These are phyloP conservation scores for Zhengitettix transpicula DNA, from an alignment of 2,888 invertebrate genomes.

Conservation along the genomic window DNA sequence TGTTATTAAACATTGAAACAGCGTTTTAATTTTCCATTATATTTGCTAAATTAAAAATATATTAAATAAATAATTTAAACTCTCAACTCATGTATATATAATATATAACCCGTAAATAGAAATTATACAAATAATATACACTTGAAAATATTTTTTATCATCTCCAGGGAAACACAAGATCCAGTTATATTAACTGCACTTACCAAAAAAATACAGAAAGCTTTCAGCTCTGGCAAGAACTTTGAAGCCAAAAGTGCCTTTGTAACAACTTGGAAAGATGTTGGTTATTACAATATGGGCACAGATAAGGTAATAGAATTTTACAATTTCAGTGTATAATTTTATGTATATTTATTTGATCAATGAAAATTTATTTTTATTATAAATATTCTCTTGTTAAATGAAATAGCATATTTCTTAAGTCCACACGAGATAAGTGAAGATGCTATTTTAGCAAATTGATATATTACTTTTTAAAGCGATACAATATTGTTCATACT, in stretches of 20 bases:
- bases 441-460: too few species aligned
- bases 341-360: too few species aligned
- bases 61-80: neutral
- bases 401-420: too few species aligned
- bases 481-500: too few species aligned
- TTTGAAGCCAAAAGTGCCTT: slow-evolving; percentile 68
- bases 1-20: too few species aligned
- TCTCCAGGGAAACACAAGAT: slow-evolving; percentile 25
- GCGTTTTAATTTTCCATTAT: too few species aligned
- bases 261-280: slow-evolving; percentile 80
- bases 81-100: neutral
- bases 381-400: too few species aligned
- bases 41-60: neutral
- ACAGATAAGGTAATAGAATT: slow-evolving; percentile 37
- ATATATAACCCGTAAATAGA: neutral
- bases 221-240: slow-evolving; percentile 50
- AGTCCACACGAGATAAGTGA: too few species aligned
- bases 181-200: slow-evolving; percentile 30
- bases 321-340: too few species aligned
- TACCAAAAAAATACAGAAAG: slow-evolving; percentile 48
- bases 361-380: too few species aligned
- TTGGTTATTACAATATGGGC: slow-evolving; percentile 55
- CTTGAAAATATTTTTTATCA: neutral
- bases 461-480: too few species aligned
- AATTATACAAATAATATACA: neutral